Conservation (phyloP, 2,797 vertebrate species). For the Clamator glandarius region DNA sequence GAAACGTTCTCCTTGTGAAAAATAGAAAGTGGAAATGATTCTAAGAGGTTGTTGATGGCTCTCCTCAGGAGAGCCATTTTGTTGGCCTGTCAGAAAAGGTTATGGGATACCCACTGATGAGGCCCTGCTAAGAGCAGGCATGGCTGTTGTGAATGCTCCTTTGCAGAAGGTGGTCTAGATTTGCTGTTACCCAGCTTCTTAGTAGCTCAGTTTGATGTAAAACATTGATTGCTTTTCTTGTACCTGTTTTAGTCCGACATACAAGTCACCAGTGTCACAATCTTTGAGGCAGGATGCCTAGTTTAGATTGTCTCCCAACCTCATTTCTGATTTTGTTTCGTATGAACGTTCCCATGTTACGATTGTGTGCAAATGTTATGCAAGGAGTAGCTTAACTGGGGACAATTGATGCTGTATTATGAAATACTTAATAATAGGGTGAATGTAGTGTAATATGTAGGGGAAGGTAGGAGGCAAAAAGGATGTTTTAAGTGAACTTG, state of each 20-base stretch:
- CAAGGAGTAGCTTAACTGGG: neutral
- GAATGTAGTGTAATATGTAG: neutral
- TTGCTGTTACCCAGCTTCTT: neutral
- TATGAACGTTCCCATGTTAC: neutral
- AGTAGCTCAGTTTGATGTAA: neutral
- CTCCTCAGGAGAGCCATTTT: constrained; percentile 33
- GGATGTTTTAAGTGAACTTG: neutral
- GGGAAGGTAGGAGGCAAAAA: neutral
- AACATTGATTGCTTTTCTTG: neutral
- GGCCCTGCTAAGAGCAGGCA: neutral
- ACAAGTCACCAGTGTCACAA: neutral
- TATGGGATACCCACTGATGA: constrained; percentile 1
- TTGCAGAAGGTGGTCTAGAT: neutral
- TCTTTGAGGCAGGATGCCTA: neutral
- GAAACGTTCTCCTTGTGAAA: neutral
- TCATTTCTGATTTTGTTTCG: neutral
- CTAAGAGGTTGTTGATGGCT: neutral
- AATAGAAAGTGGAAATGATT: constrained; percentile 7
- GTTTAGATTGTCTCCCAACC: neutral
- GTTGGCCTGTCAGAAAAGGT: constrained; percentile 6
- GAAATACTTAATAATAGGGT: neutral
- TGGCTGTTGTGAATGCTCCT: neutral
- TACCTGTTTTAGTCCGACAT: neutral
- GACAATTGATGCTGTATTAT: neutral
- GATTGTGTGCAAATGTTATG: neutral